These are phyloP conservation scores for Ophion ellenae DNA, from an alignment of 2,888 invertebrate species.

Conservation along the genomic window DNA sequence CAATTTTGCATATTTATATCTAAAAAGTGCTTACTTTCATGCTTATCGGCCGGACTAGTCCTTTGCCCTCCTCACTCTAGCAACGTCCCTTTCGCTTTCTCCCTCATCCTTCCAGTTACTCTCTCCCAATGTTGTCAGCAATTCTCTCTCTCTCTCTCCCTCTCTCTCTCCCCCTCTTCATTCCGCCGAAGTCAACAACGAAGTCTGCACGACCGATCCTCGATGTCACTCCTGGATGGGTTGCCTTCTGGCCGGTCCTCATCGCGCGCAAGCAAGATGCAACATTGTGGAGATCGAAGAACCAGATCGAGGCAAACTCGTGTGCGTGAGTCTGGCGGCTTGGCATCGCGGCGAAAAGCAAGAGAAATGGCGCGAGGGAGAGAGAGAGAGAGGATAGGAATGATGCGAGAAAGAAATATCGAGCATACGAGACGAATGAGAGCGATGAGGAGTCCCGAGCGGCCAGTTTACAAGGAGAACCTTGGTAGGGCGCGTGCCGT, in stretches of 20 bases:
- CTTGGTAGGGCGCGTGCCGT: slow-evolving; percentile 76
- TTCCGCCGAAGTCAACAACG: slow-evolving; percentile 55
- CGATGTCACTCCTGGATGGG: slow-evolving; percentile 70
- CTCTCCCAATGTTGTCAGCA: slow-evolving; percentile 10
- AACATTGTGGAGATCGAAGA: slow-evolving; percentile 54
- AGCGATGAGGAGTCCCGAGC: slow-evolving; percentile 61
- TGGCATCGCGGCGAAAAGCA: slow-evolving; percentile 18
- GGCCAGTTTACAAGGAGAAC: slow-evolving; percentile 57
- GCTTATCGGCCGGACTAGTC: background rate
- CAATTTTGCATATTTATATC: slow-evolving; percentile 3
- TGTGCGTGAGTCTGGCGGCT: slow-evolving; percentile 55
- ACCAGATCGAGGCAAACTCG: slow-evolving; percentile 55
- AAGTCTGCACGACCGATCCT: slow-evolving; percentile 67
- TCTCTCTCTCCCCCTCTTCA: slow-evolving; percentile 27
- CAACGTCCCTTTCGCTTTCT: slow-evolving; percentile 61
- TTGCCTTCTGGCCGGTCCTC: slow-evolving; percentile 13
- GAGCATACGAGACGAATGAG: slow-evolving; percentile 59
- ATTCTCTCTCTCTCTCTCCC: slow-evolving; percentile 17
- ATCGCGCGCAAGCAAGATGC: slow-evolving; percentile 46
- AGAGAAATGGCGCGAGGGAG: slow-evolving; percentile 16
- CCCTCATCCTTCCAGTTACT: slow-evolving; percentile 35
- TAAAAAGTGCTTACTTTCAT: background rate
- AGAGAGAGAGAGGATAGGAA: slow-evolving; percentile 42
- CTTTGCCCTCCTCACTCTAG: slow-evolving; percentile 29
- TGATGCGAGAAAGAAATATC: slow-evolving; percentile 44